Conservation (phyloP, 1,140 invertebrate species). For the Heliconius himera region DNA sequence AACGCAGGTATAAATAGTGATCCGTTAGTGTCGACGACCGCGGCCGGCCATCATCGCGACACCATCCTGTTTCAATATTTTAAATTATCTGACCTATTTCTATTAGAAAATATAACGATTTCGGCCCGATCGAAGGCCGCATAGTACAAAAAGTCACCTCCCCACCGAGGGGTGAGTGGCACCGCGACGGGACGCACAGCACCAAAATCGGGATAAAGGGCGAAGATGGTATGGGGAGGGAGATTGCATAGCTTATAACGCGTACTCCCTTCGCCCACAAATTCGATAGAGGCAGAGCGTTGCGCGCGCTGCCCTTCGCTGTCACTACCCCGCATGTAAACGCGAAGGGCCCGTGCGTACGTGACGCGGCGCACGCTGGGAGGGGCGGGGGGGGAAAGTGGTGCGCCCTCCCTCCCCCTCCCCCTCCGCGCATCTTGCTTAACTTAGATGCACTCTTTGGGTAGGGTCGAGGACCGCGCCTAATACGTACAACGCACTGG, state of each 20-base stretch:
- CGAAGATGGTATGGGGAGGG: slow-evolving; percentile 46
- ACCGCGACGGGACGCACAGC: slow-evolving; percentile 46
- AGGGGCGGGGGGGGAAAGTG: slow-evolving; percentile 47
- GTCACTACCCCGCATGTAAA: slow-evolving; percentile 50
- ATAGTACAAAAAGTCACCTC: slow-evolving; percentile 44
- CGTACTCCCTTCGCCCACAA: slow-evolving; percentile 65
- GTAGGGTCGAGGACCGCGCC: slow-evolving; percentile 21
- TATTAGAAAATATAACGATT: slow-evolving; percentile 18
- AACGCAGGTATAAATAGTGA: slow-evolving; percentile 79
- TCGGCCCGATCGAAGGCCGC: slow-evolving; percentile 12
- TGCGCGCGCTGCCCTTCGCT: slow-evolving; percentile 68
- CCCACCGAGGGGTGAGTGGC: slow-evolving; percentile 36
- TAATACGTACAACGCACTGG: slow-evolving; percentile 11
- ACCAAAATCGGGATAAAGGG: slow-evolving; percentile 54
- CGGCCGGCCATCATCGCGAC: slow-evolving; percentile 56
- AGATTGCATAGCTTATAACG: slow-evolving; percentile 66
- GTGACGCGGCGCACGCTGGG: slow-evolving; percentile 60
- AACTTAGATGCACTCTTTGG: slow-evolving; percentile 62
- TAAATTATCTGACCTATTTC: slow-evolving; percentile 35
- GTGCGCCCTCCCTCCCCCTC: slow-evolving; percentile 59
- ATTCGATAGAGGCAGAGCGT: slow-evolving; percentile 62
- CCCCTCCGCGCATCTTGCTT: slow-evolving; percentile 59
- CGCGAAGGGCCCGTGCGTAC: slow-evolving; percentile 66
- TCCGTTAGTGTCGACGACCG: slow-evolving; percentile 80
- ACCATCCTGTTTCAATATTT: slow-evolving; percentile 19